Conservation (phyloP, 1,140 invertebrate genomes). For the Anthonomus grandis region DNA sequence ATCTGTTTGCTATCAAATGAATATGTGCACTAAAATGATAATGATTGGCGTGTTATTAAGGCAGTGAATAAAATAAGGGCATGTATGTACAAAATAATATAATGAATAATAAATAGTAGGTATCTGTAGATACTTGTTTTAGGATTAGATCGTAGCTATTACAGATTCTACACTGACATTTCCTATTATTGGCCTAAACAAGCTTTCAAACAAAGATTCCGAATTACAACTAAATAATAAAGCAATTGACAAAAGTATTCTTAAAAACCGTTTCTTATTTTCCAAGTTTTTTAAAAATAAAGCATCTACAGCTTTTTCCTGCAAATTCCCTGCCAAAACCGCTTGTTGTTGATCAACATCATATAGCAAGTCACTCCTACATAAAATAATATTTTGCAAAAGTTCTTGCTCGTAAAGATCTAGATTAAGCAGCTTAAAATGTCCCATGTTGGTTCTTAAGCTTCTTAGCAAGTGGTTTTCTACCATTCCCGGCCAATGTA, state of each 20-base stretch:
- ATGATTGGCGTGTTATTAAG: too few species aligned
- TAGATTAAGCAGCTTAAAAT: slow-evolving; percentile 50
- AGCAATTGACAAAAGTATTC: slow-evolving; percentile 36
- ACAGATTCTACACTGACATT: slow-evolving; percentile 44
- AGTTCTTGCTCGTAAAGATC: slow-evolving; percentile 58
- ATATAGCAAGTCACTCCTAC: slow-evolving; percentile 53
- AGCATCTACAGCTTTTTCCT: slow-evolving; percentile 31
- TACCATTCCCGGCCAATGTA: slow-evolving; percentile 57
- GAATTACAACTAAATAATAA: slow-evolving; percentile 34
- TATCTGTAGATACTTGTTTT: too few species aligned
- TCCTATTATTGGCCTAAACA: slow-evolving; percentile 47
- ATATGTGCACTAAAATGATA: too few species aligned
- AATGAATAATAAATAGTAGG: too few species aligned
- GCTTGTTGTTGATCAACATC: slow-evolving; percentile 27
- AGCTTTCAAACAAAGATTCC: slow-evolving; percentile 27
- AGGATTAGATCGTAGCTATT: slow-evolving; percentile 45
- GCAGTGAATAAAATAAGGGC: too few species aligned
- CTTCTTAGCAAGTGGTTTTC: slow-evolving; percentile 26
- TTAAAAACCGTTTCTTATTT: slow-evolving; percentile 38
- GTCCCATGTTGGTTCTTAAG: slow-evolving; percentile 29
- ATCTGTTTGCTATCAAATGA: too few species aligned
- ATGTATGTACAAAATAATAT: too few species aligned
- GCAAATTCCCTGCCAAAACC: slow-evolving; percentile 27
- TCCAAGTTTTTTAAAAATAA: slow-evolving; percentile 31
- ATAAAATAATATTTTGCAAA: slow-evolving; percentile 62